Evolutionary conservation across 2,888 invertebrate genomes (phyloP).

Genomic region (Caenorhabditis angaria): DNA sequence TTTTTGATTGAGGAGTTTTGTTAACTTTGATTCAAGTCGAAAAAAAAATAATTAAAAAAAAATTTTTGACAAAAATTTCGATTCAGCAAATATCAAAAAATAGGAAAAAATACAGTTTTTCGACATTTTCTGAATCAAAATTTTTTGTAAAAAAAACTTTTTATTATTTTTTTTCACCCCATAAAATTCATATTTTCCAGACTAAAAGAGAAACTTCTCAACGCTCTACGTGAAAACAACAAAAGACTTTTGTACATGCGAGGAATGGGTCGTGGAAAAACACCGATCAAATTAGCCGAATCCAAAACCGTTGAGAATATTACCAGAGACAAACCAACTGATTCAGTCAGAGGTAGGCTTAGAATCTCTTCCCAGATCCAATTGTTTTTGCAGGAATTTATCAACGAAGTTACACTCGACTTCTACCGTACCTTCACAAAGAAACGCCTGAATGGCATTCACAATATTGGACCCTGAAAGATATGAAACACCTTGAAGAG

Average conservation of each 20-base stretch:
- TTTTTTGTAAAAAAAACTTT: too few relatives aligned
- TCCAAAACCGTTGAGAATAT: slow-evolving; percentile 68
- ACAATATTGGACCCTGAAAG: slow-evolving; percentile 66
- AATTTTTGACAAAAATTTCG: too few relatives aligned
- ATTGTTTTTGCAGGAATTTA: slow-evolving; percentile 58
- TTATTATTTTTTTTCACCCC: not conserved
- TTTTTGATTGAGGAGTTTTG: too few relatives aligned
- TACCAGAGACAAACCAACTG: slow-evolving; percentile 49
- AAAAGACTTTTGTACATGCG: slow-evolving; percentile 60
- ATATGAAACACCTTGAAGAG: slow-evolving; percentile 23
- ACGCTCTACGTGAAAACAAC: slow-evolving; percentile 64
- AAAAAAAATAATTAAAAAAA: too few relatives aligned
- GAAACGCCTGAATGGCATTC: slow-evolving; percentile 67
- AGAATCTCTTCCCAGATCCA: not conserved
- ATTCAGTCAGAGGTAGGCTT: slow-evolving; percentile 63
- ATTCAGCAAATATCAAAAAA: not conserved
- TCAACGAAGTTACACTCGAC: slow-evolving; percentile 65
- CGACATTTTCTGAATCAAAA: not conserved
- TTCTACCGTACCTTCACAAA: slow-evolving; percentile 64
- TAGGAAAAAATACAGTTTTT: not conserved
- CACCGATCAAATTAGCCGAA: slow-evolving; percentile 64
- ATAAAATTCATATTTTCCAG: slow-evolving; percentile 32
- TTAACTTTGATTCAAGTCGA: too few relatives aligned
- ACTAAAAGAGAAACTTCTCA: slow-evolving; percentile 64
- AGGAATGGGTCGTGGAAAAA: slow-evolving; percentile 42